Evolutionary conservation across 2,113 vertebrate genomes (phyloP), one percentile per base, ranked within the genome.

Genomic region (Rhodinocichla rosea): DNA sequence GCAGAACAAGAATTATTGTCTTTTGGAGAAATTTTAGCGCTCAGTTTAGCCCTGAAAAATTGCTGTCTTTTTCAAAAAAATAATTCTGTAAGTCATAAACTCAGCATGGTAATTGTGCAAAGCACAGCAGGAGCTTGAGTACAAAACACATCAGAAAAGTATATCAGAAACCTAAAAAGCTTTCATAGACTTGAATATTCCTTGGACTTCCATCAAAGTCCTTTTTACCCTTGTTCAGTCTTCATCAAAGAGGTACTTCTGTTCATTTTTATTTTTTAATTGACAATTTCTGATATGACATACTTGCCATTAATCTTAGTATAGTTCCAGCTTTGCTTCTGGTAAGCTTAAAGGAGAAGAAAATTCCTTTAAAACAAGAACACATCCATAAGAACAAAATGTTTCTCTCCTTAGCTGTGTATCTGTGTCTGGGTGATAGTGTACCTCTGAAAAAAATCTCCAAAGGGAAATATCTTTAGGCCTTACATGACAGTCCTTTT

Each of bases 101-200:
- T 85, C 15, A 44, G 26, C 70, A 68, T 52, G 28, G 6, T 80
- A 73, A 83, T 40, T 49, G 13, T 65, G 62, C 44, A n/a, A 35
- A 85, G 27, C 42, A 20, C 30, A 87, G 69, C 24, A 52, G 64
- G 64, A 69, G 7, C 35, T 16, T 64, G 11, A 67, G 80, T 83
- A 68, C 53, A 86, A 49, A 91, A 79, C 6, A 35, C 18, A 27
- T 89, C 26, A 32, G 53, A 59, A 93, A 45, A 91, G 7, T 63
- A 15, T 33, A 39, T 59, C 14, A 90, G 75, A 83, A 91, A 87
- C 15, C 23, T 76, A 49, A 79, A 92, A 89, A 70, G 19, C 24
- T 40, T 76, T 73, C 71, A 55, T 9, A 53, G 39, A 71, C 10
- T 45, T 44, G 26, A 67, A 35, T 68, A 27, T 56, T 93, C 33